Base-by-base conservation (phyloP, 1,140 invertebrate species). In the Dendrolimus punctatus region DNA sequence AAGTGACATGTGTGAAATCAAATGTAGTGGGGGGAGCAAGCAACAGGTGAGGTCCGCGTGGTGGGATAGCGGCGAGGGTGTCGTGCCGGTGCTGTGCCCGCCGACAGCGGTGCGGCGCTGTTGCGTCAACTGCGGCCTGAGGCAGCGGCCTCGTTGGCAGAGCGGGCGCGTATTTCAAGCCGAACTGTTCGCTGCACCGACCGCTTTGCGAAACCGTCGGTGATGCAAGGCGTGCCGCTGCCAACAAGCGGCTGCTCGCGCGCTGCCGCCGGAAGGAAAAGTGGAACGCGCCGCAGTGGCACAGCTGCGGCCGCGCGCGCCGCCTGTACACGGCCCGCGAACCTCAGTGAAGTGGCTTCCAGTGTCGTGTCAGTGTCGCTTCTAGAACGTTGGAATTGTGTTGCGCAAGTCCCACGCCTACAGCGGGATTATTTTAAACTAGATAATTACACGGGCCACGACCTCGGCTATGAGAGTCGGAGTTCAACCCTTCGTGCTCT, bases 251-350 rank as follows among this genome's bases (percentile, higher is more conserved):
- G 62, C 63, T 64, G 71, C 66, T 73, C 73, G 74, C 67, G 68
- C 74, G 60, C 23, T 23, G 23, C 70, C 74, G 75, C 80, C 82
- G 82, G 82, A 85, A 83, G 82, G 82, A 85, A 85, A 85, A 85
- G 82, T 85, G 80, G 82, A 85, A 83, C 82, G 78, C 70, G 76
- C 55, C 78, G 80, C 82, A 85, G 82, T 83, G 80, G 71, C 23
- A 23, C 23, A 23, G 23, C 23, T 73, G 60, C 64, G 69, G 71
- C 75, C 78, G 80, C 78, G 71, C 78, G 81, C 81, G 76, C 66
- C 78, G 74, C 63, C 70, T 73, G 68, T 76, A 57, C 80, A 85
- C 82, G 80, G 68, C 59, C 58, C 70, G 68, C 64, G 64, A 53
- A 54, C 70, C 66, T 62, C 73, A 76, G 80, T 80, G 76, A 71